These are phyloP conservation scores for Prionailurus bengalensis DNA, from an alignment of 2,113 vertebrate genomes.

Conservation along the genomic window DNA sequence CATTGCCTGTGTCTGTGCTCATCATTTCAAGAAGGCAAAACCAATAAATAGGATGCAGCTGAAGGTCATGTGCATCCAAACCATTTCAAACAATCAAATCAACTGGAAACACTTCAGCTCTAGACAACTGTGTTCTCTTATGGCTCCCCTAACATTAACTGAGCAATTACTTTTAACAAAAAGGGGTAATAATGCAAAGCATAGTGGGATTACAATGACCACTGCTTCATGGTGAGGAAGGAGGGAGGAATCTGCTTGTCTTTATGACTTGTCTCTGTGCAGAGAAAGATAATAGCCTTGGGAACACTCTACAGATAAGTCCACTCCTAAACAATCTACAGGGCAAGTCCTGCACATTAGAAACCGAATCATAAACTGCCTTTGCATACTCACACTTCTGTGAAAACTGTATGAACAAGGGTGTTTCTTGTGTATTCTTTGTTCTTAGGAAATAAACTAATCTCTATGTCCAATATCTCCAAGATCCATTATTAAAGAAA, in stretches of 20 bases:
- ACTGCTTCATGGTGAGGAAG: background rate
- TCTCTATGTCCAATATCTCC: background rate
- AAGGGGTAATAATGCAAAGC: background rate
- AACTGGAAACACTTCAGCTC: background rate
- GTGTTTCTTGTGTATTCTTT: background rate
- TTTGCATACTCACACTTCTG: background rate
- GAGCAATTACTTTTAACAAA: constrained; percentile 52
- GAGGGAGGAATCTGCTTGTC: background rate
- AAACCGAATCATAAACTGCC: background rate
- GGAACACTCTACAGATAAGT: background rate
- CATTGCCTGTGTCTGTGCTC: background rate
- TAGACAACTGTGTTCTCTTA: background rate
- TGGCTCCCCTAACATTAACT: background rate
- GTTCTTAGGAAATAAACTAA: constrained; percentile 16
- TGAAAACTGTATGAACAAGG: background rate
- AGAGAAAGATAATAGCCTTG: constrained; percentile 26
- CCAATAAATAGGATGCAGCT: background rate
- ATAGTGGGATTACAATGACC: background rate
- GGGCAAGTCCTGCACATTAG: background rate
- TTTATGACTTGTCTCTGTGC: background rate
- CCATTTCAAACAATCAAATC: constrained; percentile 4
- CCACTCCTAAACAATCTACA: background rate
- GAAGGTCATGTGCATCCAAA: background rate
- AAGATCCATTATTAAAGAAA: background rate
- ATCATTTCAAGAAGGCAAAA: background rate